Base-by-base conservation (phyloP, 2,888 invertebrate genomes). In the Pediacus dermestoides region DNA sequence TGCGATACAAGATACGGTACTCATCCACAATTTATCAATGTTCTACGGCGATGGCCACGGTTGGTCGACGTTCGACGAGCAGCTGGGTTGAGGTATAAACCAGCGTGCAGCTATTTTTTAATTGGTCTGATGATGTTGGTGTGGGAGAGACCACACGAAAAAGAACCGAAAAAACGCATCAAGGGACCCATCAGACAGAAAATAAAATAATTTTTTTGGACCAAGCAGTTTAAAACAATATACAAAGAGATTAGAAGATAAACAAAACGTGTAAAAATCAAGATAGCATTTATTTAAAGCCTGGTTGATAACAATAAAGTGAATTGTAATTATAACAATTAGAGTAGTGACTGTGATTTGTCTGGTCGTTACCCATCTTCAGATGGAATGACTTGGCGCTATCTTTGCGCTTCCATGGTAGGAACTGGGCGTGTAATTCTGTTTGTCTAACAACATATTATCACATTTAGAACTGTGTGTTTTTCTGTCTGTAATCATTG, bases 71-170 rank as follows among this genome's bases (percentile, higher is more conserved):
- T n/a, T n/a, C n/a, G n/a, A n/a, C n/a, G 10, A 48, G 45, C 53
- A 61, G 58, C 57, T 55, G 58, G 53, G 52, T 60, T 55, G 55
- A 58, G 47, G 50, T 46, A 7, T 14, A n/a, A 53, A 50, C 50
- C 64, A 53, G 60, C 63, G 61, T 63, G 64, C 60, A 64, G 64
- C 66, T 63, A 66, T 66, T 66, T 67, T 67, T 67, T 67, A 67
- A 67, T 67, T 67, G 66, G 66, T 63, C 61, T 64, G 50, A 52
- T 45, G 48, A 53, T 44, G 49, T 46, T 28, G 10, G 53, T 52
- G 56, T 56, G 55, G 58, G 55, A 57, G 57, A n/a, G n/a, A n/a
- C n/a, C n/a, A n/a, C n/a, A n/a, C n/a, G n/a, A n/a, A n/a, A n/a
- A n/a, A n/a, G n/a, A n/a, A n/a, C n/a, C n/a, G n/a, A n/a, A n/a